Base-by-base conservation (phyloP, 2,797 vertebrate species). In the Notolabrus celidotus region DNA sequence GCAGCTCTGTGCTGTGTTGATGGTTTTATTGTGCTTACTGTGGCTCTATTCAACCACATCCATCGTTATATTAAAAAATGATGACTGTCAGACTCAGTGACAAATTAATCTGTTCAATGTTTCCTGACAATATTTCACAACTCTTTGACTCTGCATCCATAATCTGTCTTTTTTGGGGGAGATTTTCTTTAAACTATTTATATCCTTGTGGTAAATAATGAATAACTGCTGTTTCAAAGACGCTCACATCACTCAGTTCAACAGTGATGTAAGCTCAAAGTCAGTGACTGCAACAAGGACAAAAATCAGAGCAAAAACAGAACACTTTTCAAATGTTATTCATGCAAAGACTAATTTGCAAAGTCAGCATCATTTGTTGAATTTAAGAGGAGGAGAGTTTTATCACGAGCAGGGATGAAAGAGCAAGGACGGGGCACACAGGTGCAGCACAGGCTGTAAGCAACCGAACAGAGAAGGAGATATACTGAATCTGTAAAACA, bases 61-160 rank as follows among this genome's bases (percentile, higher is more conserved):
- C 46, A 83, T 75, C 58, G 82, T 51, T n/a, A 10, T 7, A 33
- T 58, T 36, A 19, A 63, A 61, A 36, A 34, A 55, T 36, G 1
- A 67, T 7, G 19, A 56, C 67, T 55, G 33, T 75, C 59, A 63
- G 55, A 62, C 0, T 65, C n/a, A n/a, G n/a, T 55, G 43, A 80
- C 59, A 82, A 78, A 67, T 84, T 50, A 68, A 71, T 78, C 60
- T 77, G 5, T 71, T 67, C 53, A 71, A 61, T 60, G 66, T 47
- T 42, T 76, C 51, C 67, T 43, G 27, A 78, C 36, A 19, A 27
- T 60, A 79, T 86, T 84, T 83, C 74, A 71, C 36, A 83, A 56
- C 25, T 65, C 68, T 81, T 77, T 63, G 65, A 74, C 77, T 81
- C 47, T 79, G 75, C 63, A 80, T 83, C 75, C 49, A 20, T 53